Base-by-base conservation (phyloP, 2,113 vertebrate species). In the Elachura formosa region DNA sequence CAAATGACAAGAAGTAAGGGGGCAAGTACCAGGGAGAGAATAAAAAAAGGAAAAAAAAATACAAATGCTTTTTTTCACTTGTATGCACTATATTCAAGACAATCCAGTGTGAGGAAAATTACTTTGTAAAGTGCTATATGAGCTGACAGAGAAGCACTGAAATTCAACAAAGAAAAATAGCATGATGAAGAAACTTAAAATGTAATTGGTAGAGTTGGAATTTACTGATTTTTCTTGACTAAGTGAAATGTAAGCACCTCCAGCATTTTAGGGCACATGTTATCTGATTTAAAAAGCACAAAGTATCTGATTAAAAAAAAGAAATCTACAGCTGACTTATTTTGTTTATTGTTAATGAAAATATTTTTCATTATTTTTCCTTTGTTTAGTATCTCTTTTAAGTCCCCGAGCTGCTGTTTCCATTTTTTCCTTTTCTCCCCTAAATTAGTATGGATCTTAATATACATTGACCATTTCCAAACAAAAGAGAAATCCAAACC, bases 41-140 rank as follows among this genome's bases (percentile, higher is more conserved):
- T n/a, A n/a, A 14, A 12, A 48, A 25, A 28, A 3, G 1, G 5
- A 19, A 38, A 45, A 63, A 74, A 40, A 74, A 58, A 61, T 3
- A 28, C 1, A 59, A 52, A 3, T 29, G 0, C 0, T 45, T 68
- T 69, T 67, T 71, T 69, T 43, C 5, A 45, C 23, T 62, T 79
- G 6, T 41, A 41, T 48, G 13, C 4, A 45, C 5, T 15, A 20
- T 41, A 26, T 55, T 29, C 86, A 48, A 59, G 11, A 38, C 17
- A 16, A 55, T 18, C 1, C 2, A 80, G 20, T 33, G 19, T 21
- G 11, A 52, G 2, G 2, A 63, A 58, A 74, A 46, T 31, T 71
- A 24, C n/a, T 52, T 41, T 54, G 7, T 63, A 38, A 64, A 17
- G 11, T 63, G 17, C 24, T 28, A 3, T 31, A 51, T 46, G 49